These are phyloP conservation scores for Dendropsophus ebraccatus DNA, from an alignment of 2,113 vertebrate species.

Conservation along the genomic window DNA sequence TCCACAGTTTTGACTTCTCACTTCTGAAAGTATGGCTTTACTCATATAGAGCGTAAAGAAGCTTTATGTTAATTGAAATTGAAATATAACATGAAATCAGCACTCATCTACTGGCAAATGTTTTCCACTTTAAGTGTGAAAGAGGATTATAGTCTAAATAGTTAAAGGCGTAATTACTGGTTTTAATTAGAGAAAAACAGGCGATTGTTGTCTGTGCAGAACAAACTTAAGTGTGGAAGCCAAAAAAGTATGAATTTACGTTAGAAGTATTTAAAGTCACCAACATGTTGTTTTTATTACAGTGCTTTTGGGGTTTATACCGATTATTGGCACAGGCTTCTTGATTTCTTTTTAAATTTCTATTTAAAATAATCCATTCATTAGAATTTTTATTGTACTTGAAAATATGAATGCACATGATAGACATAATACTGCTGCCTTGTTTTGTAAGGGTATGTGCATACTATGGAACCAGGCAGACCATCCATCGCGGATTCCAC, in stretches of 20 bases:
- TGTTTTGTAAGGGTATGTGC: no score
- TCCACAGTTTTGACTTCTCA: conserved; percentile 65
- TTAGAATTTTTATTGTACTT: conserved; percentile 1
- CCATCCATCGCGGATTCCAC: no score
- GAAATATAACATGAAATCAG: conserved; percentile 50
- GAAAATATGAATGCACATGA: background rate
- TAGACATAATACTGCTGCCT: background rate
- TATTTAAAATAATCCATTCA: conserved; percentile 5
- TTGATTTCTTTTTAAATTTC: conserved; percentile 3
- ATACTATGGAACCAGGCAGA: no score
- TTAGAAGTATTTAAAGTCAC: conserved; percentile 48
- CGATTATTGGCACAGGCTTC: background rate
- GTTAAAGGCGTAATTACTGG: conserved; percentile 54
- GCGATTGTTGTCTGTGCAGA: conserved; percentile 57
- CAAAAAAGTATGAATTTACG: conserved; percentile 34
- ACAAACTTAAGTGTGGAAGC: conserved; percentile 45
- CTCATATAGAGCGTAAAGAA: conserved; percentile 49
- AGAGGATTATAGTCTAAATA: conserved; percentile 58
- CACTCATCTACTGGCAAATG: conserved; percentile 57
- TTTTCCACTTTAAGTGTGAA: conserved; percentile 56
- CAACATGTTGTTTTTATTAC: conserved; percentile 52
- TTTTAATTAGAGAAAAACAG: conserved; percentile 58
- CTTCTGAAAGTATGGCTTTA: conserved; percentile 59
- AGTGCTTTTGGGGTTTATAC: conserved; percentile 7
- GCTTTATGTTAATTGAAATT: conserved; percentile 56